A percentile compares a stretch with the other conserved stretches of the same genome.
Conservation (phyloP, 1,140 invertebrate genomes). For the Pararge aegeria region DNA sequence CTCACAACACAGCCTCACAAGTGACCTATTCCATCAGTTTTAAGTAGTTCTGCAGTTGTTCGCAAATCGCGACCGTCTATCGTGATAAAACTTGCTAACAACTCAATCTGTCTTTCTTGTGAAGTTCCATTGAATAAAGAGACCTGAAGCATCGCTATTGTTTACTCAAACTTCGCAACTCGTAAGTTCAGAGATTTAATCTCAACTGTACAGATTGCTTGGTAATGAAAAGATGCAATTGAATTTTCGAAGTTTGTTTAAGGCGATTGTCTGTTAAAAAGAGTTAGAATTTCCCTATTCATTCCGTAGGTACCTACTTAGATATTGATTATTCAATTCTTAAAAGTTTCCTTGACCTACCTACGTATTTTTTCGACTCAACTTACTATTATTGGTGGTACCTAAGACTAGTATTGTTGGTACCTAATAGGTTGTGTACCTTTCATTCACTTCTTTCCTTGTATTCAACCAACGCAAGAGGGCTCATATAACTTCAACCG, state of each 20-base stretch:
- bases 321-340: too few relatives aligned
- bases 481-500: too few relatives aligned
- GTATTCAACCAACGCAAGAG: too few relatives aligned
- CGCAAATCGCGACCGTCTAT: constrained; percentile 1
- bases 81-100: constrained; percentile 8
- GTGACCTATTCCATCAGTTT: constrained; percentile 1
- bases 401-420: too few relatives aligned
- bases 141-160: constrained; percentile 1
- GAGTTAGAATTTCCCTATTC: too few relatives aligned
- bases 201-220: background rate
- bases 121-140: constrained; percentile 10
- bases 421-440: too few relatives aligned
- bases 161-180: background rate
- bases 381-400: too few relatives aligned
- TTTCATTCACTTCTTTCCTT: too few relatives aligned
- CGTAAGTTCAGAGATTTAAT: constrained; percentile 1
- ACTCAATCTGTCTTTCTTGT: constrained; percentile 8
- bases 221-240: background rate
- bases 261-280: too few relatives aligned
- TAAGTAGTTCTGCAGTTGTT: background rate
- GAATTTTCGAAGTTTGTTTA: background rate
- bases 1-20: background rate
- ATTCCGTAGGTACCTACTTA: too few relatives aligned
- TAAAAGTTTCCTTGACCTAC: too few relatives aligned
- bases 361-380: too few relatives aligned